Base-by-base conservation (phyloP, 1,140 invertebrate genomes). In the Solenopsis invicta region DNA sequence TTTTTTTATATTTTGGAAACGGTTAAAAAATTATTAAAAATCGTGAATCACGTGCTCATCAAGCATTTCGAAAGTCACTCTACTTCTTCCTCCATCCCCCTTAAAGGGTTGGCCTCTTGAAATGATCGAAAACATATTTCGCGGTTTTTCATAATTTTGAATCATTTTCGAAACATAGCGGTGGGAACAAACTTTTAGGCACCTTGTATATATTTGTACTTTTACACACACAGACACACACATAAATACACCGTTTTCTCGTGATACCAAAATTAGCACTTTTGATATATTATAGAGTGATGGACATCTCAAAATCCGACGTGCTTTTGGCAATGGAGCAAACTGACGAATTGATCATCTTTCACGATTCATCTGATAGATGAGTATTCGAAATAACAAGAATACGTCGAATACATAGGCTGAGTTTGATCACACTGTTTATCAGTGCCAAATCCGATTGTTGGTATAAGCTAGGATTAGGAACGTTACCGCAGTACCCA, bases 391-490 rank as follows among this genome's bases (percentile, higher is more conserved):
- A 10, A 86, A 87, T 87, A 91, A 87, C 78, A 88, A 67, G 76
- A 86, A 41, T 82, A 59, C 18, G n/a, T 87, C 48, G 48, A n/a
- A n/a, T n/a, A n/a, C n/a, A 4, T 61, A 1, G 12, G 4, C 45
- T 72, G 77, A 88, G 81, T 82, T 76, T 87, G 81, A 18, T 61
- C 50, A 50, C 52, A 78, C 52, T 80, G 86, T 89, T 88, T 72
- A 41, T 91, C 86, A 80, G 75, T 88, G 64, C 77, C 84, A 81
- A 67, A 61, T 88, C 81, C 86, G 87, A 91, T 92, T 89, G 91
- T 86, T 75, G 76, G 87, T 91, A 87, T 77, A 91, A 93, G 72
- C 87, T 34, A 69, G 88, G 85, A 93, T 92, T 93, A 92, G 77
- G 56, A 86, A 69, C 66, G 66, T 48, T 81, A 29, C 52, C 18